Conservation (phyloP, 2,797 vertebrate species). For the Miichthys miiuy region DNA sequence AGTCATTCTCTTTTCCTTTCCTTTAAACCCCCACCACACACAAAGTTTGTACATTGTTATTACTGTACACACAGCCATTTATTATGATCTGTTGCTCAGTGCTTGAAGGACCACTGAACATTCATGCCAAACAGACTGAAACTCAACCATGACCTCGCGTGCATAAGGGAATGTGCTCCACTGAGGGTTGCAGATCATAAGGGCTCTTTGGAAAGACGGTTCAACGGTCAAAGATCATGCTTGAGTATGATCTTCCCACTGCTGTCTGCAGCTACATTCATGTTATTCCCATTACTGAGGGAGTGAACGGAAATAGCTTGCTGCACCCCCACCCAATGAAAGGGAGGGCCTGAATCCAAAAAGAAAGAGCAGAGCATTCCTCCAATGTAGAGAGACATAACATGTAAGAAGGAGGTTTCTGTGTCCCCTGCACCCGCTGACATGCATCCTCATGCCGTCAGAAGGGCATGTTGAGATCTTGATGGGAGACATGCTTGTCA, state of each 20-base stretch:
- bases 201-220: constrained; percentile 66
- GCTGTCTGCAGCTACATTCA: constrained; percentile 69
- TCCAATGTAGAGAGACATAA: constrained; percentile 66
- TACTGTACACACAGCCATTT: constrained; percentile 45
- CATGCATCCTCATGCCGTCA: constrained; percentile 52
- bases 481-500: constrained; percentile 78
- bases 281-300: constrained; percentile 57
- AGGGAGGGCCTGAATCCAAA: constrained; percentile 58
- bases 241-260: constrained; percentile 63
- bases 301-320: constrained; percentile 77
- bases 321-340: constrained; percentile 47
- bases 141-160: constrained; percentile 55
- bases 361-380: constrained; percentile 53
- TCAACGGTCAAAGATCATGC: constrained; percentile 71
- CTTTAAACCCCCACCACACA: constrained; percentile 22
- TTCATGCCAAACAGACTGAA: constrained; percentile 62
- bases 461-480: constrained; percentile 60
- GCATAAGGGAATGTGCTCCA: constrained; percentile 60
- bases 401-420: constrained; percentile 53
- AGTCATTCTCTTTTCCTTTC: constrained; percentile 9
- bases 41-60: constrained; percentile 41
- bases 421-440: constrained; percentile 47
- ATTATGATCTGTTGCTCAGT: constrained; percentile 48
- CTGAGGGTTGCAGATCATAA: constrained; percentile 61
- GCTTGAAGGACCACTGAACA: constrained; percentile 48